Evolutionary conservation across 2,113 vertebrate genomes (phyloP).

Genomic region (Actinemys pallida): DNA sequence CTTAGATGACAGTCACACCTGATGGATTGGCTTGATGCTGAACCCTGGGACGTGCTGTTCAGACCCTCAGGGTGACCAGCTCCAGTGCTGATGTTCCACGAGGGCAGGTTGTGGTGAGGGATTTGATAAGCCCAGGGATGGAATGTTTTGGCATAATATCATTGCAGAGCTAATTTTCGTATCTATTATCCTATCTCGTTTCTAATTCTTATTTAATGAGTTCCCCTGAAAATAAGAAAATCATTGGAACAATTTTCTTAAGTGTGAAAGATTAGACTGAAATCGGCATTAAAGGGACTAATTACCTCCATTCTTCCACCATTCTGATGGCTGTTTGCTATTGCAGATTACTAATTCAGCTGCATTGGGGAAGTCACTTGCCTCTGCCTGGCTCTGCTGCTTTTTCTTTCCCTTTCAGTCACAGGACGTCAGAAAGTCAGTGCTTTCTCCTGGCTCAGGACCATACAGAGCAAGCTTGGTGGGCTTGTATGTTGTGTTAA

Average conservation of each 20-base stretch:
- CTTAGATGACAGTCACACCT: neutral
- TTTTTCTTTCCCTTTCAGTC: neutral
- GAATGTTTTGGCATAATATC: constrained; percentile 47
- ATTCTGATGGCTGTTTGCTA: constrained; percentile 64
- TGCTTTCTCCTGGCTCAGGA: neutral
- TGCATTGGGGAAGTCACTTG: constrained; percentile 30
- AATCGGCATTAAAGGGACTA: constrained; percentile 75
- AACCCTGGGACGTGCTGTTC: accelerated
- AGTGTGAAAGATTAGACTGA: constrained; percentile 79
- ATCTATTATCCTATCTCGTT: constrained; percentile 70
- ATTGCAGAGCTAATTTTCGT: constrained; percentile 64
- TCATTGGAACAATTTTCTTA: constrained; percentile 78
- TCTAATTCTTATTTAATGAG: constrained; percentile 80
- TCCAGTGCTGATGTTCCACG: accelerated
- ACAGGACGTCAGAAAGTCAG: neutral
- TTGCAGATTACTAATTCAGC: constrained; percentile 40
- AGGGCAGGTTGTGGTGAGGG: neutral
- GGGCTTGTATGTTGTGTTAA: neutral
- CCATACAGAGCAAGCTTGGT: neutral
- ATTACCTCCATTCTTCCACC: constrained; percentile 69
- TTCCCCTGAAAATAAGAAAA: constrained; percentile 80
- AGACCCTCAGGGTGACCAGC: neutral
- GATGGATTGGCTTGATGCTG: neutral
- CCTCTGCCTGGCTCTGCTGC: neutral
- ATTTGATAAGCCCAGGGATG: neutral